Base-by-base conservation (phyloP, 2,113 vertebrate genomes). In the Anser cygnoides region DNA sequence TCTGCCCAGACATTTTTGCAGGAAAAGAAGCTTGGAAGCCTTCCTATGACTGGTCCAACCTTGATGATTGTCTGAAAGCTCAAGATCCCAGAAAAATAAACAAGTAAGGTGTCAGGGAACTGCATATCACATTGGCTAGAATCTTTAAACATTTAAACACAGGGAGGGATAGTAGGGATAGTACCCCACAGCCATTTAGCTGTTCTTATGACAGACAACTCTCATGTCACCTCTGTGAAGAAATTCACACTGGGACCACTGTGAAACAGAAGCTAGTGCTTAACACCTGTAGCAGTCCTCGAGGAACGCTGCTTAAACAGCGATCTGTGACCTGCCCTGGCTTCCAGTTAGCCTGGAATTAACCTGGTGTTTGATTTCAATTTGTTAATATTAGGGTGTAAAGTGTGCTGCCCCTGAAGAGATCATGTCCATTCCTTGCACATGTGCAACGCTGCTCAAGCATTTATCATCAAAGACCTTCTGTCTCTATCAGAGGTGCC, bases 1-100 rank as follows among this genome's bases (percentile, higher is more conserved):
- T 98, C 43, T 98, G 98, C 67, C 98, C 98, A 66, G 98, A 99
- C 84, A 98, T 99, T 95, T 99, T 97, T 81, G 88, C 95, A 31
- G 98, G 98, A 46, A 97, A 98, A 92, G 97, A 98, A 67, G 92
- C 98, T 0, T 99, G 98, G 98, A 96, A 89, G 19, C 95, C 97
- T 84, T 95, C 98, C 49, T 10, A 87, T 29, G 98, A 98, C 94
- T 97, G 94, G 97, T 97, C 98, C 44, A 96, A n/a, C 19, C 98
- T 99, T 75, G 62, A 96, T 3, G 93, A 98, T 35, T 98, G 98
- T 97, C 50, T 98, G 43, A 97, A 98, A 84, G 98, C 97, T 62
- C 97, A n/a, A 93, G 97, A 98, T 67, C 90, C 98, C 63, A 98
- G 97, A 20, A 96, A 98, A 65, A 98, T 98, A 7, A 96, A 98